Conservation (phyloP, 2,797 vertebrate species). For the Alcedo atthis region DNA sequence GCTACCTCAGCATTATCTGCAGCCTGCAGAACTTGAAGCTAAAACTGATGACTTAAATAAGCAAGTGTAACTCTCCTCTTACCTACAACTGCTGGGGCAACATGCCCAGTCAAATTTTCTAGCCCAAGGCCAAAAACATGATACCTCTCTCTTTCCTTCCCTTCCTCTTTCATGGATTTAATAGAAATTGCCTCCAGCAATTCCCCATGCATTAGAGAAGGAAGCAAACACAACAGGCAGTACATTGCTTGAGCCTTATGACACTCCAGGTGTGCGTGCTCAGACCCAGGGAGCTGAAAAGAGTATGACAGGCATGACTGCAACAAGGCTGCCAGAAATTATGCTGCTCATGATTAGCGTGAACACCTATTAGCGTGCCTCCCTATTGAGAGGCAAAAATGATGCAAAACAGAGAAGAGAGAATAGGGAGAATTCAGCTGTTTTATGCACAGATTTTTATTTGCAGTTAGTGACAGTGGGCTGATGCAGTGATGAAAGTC, state of each 20-base stretch:
- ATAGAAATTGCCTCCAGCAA: slow-evolving; percentile 3
- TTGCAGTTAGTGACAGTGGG: not conserved
- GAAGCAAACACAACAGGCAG: slow-evolving; percentile 17
- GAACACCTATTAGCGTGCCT: not conserved
- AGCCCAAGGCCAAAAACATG: not conserved
- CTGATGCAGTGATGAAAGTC: slow-evolving; percentile 26
- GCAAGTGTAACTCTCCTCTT: not conserved
- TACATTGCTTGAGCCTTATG: not conserved
- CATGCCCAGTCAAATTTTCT: not conserved
- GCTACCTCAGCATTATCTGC: not conserved
- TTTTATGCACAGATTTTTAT: slow-evolving; percentile 12
- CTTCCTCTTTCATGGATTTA: not conserved
- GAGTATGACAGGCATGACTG: slow-evolving; percentile 25
- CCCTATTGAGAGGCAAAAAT: slow-evolving; percentile 26
- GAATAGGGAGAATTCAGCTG: not conserved
- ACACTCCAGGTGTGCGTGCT: slow-evolving; percentile 21
- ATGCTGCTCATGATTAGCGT: slow-evolving; percentile 26
- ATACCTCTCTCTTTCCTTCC: not conserved
- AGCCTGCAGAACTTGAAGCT: not conserved
- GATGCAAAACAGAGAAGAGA: not conserved
- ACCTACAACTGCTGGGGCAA: not conserved
- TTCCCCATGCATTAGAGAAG: not conserved
- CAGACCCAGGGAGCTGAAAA: slow-evolving; percentile 14
- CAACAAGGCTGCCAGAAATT: slow-evolving; percentile 43
- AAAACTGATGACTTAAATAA: not conserved